These are phyloP conservation scores for Lysiphlebus fabarum DNA, from an alignment of 1,140 invertebrate species.

Conservation along the genomic window DNA sequence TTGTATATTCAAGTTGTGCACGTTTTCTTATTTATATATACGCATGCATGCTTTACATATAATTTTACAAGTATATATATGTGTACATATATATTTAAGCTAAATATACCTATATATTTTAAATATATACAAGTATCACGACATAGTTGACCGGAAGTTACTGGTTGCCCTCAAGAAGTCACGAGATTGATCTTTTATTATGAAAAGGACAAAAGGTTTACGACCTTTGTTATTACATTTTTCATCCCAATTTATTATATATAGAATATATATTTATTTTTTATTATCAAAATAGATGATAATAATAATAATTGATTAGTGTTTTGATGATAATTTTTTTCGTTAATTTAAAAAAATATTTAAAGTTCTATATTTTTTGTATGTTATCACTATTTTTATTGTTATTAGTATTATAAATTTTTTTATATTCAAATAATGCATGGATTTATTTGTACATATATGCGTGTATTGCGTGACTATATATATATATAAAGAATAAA, in stretches of 20 bases:
- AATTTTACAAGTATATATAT: constrained; percentile 15
- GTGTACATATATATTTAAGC: background rate
- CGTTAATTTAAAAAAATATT: too few species aligned
- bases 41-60: constrained; percentile 11
- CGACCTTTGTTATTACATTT: background rate
- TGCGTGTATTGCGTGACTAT: background rate
- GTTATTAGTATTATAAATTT: background rate
- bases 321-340: background rate
- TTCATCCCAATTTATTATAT: background rate
- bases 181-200: constrained; percentile 9
- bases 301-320: too few species aligned
- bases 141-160: constrained; percentile 18
- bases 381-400: background rate
- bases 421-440: background rate
- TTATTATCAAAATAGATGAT: background rate
- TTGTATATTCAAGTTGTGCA: constrained; percentile 23
- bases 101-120: background rate
- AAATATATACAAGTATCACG: background rate
- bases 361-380: background rate
- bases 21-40: background rate
- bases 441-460: background rate
- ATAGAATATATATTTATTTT: background rate
- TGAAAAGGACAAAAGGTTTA: background rate
- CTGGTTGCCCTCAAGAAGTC: constrained; percentile 1
- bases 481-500: background rate